Conservation (phyloP, 2,888 invertebrate genomes). For the Ormyrus labotus region DNA sequence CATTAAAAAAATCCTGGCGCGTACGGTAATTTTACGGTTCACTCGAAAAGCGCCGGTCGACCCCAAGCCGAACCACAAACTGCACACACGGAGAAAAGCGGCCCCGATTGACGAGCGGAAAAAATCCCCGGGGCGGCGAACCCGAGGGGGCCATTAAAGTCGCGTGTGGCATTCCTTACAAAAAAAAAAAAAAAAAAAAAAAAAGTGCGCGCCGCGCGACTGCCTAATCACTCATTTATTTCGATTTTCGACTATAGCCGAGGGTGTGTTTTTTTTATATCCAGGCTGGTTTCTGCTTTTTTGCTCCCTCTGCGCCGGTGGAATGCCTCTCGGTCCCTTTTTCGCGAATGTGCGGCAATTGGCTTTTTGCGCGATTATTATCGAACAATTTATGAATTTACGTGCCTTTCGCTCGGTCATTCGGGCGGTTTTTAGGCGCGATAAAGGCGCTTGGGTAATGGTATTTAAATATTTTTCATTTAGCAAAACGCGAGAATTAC, state of each 20-base stretch:
- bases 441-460: too few relatives aligned
- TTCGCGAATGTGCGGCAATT: not conserved
- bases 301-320: not conserved
- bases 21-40: too few relatives aligned
- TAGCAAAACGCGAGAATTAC: too few relatives aligned
- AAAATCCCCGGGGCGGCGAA: conserved; percentile 3
- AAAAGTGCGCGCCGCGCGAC: not conserved
- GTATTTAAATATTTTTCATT: too few relatives aligned
- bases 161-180: not conserved
- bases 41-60: not conserved
- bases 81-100: not conserved
- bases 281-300: not conserved
- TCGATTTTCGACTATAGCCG: not conserved
- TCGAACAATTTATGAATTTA: not conserved
- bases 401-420: not conserved
- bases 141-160: not conserved
- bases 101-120: not conserved
- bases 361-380: not conserved
- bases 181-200: too few relatives aligned
- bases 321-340: not conserved
- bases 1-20: too few relatives aligned
- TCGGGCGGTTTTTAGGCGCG: not conserved
- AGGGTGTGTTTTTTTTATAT: not conserved
- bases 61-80: not conserved
- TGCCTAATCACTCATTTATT: conserved; percentile 39